phyloP scores from a whole-genome alignment of 2,113 vertebrate species.

The Lepisosteus osseus region DNA sequence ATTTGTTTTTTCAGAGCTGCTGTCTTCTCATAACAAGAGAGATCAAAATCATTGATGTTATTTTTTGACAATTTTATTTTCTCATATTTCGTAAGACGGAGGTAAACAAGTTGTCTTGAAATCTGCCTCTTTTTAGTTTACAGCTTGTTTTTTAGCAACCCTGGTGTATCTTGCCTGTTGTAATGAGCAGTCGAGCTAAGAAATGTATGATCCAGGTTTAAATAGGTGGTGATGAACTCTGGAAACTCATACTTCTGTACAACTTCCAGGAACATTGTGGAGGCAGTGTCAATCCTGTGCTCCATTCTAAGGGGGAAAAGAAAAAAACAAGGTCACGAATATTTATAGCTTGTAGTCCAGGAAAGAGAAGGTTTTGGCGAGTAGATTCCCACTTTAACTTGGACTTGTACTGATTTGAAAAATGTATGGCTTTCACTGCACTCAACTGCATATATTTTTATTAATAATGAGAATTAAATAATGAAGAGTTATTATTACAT shows the following conservation, averaged over 20 bases:
- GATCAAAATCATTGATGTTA: too few species aligned
- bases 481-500: too few species aligned
- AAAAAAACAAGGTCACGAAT: background rate
- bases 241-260: slow-evolving; percentile 61
- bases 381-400: too few species aligned
- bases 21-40: too few species aligned
- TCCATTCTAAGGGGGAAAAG: slow-evolving; percentile 41
- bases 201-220: slow-evolving; percentile 63
- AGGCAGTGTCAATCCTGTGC: slow-evolving; percentile 41
- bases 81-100: background rate
- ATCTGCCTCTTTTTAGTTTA: slow-evolving; percentile 21
- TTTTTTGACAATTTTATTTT: too few species aligned
- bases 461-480: too few species aligned
- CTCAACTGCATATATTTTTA: too few species aligned
- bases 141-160: slow-evolving; percentile 39
- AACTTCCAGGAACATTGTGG: slow-evolving; percentile 59
- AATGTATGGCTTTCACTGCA: too few species aligned
- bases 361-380: too few species aligned
- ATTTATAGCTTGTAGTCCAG: too few species aligned
- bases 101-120: background rate
- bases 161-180: background rate
- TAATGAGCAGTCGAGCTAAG: slow-evolving; percentile 39
- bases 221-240: slow-evolving; percentile 65
- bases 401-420: too few species aligned
- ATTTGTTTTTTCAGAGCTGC: too few species aligned